Evolutionary conservation across 2,888 invertebrate species (phyloP).

Genomic region (Nyleta sp.): DNA sequence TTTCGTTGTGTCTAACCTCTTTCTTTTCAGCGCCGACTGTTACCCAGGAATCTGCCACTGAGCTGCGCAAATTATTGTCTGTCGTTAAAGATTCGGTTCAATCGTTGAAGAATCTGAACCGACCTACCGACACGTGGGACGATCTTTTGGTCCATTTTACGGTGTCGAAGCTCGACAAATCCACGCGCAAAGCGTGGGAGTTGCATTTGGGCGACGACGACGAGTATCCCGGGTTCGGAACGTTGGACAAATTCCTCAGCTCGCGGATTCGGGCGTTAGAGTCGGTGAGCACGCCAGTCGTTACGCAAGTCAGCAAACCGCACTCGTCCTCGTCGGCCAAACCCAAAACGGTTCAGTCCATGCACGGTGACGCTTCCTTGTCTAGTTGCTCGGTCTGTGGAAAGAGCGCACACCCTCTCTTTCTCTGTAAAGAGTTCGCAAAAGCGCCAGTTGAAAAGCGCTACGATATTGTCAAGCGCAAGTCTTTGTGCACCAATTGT

Average conservation of each 20-base stretch:
- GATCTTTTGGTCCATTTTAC: neutral
- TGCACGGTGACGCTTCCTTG: neutral
- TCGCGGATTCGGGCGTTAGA: neutral
- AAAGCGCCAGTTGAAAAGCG: neutral
- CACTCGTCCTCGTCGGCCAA: neutral
- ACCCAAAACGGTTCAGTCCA: neutral
- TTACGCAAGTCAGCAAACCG: neutral
- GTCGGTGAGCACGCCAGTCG: neutral
- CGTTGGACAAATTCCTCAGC: neutral
- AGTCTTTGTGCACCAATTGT: neutral
- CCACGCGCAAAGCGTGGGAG: slow-evolving; percentile 8
- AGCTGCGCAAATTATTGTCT: neutral
- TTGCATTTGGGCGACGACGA: neutral
- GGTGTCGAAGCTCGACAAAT: neutral
- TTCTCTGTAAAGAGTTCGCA: neutral
- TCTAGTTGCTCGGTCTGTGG: neutral
- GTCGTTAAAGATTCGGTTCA: neutral
- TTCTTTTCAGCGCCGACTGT: neutral
- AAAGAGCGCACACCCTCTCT: neutral
- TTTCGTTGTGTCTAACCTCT: too few relatives aligned
- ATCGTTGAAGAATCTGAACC: neutral
- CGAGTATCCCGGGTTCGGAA: neutral
- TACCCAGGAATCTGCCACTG: neutral
- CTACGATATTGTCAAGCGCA: neutral
- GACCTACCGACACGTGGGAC: neutral